Evolutionary conservation across 2,797 vertebrate species (phyloP), one percentile per base, ranked within the genome.

Genomic region (Coracias cyanogaster): DNA sequence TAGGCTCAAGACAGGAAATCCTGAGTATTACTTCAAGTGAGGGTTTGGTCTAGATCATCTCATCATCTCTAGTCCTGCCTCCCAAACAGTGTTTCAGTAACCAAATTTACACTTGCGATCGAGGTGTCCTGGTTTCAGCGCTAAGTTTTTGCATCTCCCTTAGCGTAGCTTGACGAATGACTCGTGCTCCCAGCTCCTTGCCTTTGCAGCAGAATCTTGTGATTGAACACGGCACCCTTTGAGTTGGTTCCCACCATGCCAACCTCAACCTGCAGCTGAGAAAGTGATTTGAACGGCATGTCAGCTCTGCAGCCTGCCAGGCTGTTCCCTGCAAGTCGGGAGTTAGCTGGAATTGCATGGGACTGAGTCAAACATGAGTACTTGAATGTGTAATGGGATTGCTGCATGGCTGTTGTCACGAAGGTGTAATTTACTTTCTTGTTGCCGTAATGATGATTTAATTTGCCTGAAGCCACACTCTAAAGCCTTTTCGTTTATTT

Each of bases 311-410:
- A 26, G 37, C 22, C 2, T 21, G 13, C 18, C 1, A 4, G 31
- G 54, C 37, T 82, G 83, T n/a, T 58, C 25, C 45, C 55, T 37
- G 52, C 6, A 28, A 18, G 19, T 11, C 5, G 7, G 7, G 6
- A 3, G 15, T 35, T n/a, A 21, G 31, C 26, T 39, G n/a, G 4
- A 52, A 37, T 25, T 4, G 9, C 0, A 0, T 26, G 39, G 33
- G 35, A 20, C 26, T 28, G 67, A 33, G 39, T 57, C 69, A 52
- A 55, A 35, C 3, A 2, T 15, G 10, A 22, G 39, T 20, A 7
- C 39, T 52, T 28, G 26, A 35, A 58, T 11, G 28, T 26, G 24
- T 18, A 25, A 71, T 19, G 9, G 43, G 11, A 8, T 41, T 51
- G 55, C 66, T 62, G 49, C 2, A 0, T 18, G 35, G 19, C 16